Evolutionary conservation across 1,140 invertebrate genomes (phyloP).

Genomic region (Laupala kohalensis): DNA sequence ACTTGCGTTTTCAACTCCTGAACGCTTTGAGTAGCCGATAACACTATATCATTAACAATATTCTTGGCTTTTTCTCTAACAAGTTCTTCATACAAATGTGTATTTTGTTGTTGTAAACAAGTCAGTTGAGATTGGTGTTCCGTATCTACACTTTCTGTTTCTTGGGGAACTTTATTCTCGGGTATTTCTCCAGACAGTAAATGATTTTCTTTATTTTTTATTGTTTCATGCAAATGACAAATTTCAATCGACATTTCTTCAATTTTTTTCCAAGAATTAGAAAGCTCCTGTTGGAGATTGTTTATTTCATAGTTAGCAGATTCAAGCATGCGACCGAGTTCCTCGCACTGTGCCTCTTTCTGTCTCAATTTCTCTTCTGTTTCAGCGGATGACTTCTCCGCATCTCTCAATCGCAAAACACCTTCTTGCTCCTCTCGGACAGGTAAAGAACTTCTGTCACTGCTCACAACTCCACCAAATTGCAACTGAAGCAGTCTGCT

Average conservation of each 20-base stretch:
- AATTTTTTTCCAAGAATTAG: background rate
- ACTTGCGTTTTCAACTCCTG: background rate
- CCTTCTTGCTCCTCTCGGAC: background rate
- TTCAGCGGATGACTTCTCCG: background rate
- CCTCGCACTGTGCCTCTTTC: background rate
- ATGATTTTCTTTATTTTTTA: background rate
- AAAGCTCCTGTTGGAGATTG: background rate
- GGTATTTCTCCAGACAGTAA: background rate
- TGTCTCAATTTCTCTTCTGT: background rate
- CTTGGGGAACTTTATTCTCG: background rate
- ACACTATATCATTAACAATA: background rate
- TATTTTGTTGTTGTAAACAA: background rate
- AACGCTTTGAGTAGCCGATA: background rate
- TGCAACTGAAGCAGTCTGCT: slow-evolving; percentile 7
- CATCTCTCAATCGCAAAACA: background rate
- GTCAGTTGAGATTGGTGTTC: background rate
- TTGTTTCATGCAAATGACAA: background rate
- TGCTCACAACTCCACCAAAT: background rate
- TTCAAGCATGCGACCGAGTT: background rate
- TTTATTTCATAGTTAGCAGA: background rate
- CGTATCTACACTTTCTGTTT: background rate
- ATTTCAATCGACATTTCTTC: background rate
- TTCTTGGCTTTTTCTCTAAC: background rate
- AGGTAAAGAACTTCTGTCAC: background rate
- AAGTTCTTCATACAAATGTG: background rate